Evolutionary conservation across 2,888 invertebrate genomes (phyloP).

Genomic region (Athalia rosae): DNA sequence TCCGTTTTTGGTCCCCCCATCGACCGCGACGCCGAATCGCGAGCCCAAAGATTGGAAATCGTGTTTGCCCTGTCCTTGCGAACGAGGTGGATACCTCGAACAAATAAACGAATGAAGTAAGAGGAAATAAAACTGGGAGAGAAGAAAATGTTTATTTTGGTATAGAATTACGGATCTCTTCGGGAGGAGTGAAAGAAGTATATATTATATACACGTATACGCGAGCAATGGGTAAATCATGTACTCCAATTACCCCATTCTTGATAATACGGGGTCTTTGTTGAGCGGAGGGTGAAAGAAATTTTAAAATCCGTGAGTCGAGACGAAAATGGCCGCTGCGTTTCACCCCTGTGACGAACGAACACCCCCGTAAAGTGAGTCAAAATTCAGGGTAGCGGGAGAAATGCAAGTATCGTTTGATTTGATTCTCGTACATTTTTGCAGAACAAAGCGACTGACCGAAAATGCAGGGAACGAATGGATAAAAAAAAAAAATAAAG

Average conservation of each 20-base stretch:
- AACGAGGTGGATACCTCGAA: too few species aligned
- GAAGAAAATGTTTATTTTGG: too few species aligned
- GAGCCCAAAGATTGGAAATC: too few species aligned
- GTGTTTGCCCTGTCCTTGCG: too few species aligned
- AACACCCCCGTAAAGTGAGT: constrained; percentile 14
- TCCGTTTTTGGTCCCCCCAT: not conserved
- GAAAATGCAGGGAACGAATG: too few species aligned
- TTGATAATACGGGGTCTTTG: constrained; percentile 1
- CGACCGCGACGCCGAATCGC: too few species aligned
- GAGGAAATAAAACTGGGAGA: too few species aligned
- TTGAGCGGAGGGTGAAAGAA: not conserved
- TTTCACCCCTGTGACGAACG: not conserved
- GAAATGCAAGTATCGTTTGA: constrained; percentile 6
- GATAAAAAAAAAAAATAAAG: not conserved
- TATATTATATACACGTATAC: too few species aligned
- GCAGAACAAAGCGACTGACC: not conserved
- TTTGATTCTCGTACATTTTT: not conserved
- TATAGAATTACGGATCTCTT: not conserved
- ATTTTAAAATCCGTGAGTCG: constrained; percentile 1
- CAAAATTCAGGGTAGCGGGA: not conserved
- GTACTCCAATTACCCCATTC: constrained; percentile 17
- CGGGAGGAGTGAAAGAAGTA: not conserved
- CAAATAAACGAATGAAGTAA: too few species aligned
- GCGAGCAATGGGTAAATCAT: not conserved
- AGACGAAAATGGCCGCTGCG: not conserved